Base-by-base conservation (phyloP, 1,140 invertebrate genomes). In the Drosophila nebulosa region DNA sequence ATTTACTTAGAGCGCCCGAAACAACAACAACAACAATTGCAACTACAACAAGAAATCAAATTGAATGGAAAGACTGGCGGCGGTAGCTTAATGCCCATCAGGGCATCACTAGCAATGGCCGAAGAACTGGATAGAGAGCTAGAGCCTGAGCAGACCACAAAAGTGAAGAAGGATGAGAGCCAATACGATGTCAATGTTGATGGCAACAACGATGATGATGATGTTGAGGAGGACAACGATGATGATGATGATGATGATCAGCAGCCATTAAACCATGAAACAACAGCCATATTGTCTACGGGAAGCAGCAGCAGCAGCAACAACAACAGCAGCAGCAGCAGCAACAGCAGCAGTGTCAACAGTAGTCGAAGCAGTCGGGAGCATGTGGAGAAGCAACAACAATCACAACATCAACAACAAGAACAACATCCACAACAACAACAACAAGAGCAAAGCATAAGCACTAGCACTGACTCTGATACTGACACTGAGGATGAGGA, bases 151-250 rank as follows among this genome's bases (percentile, higher is more conserved):
- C 56, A 51, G 10, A 21, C 16, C 62, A 79, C 79, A 7, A 89
- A 91, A 3, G 92, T 92, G 30, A 90, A 91, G 30, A 90, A 91
- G n/a, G 85, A 90, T n/a, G 88, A 22, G 24, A 7, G 18, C 6
- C 16, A 35, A 68, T 72, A 50, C 6, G 42, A 59, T 14, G 76
- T 66, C 5, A 76, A 89, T 0, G 78, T 83, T 0, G 75, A 89
- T 5, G 83, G 77, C 12, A 10, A 32, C 10, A 10, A 32, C 4
- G 30, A 32, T 1, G 30, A 30, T 6, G 27, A 30, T 4, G 27
- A 30, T 3, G 27, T 5, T 6, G 6, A 32, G 10, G 30, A 32
- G 0, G 30, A 32, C 2, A 64, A 79, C 6, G 90, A 85, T 1
- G 88, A 79, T 35, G 74, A 83, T 26, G 71, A 90, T 24, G 89